Conservation (phyloP, 2,113 vertebrate genomes). For the Kryptolebias marmoratus region DNA sequence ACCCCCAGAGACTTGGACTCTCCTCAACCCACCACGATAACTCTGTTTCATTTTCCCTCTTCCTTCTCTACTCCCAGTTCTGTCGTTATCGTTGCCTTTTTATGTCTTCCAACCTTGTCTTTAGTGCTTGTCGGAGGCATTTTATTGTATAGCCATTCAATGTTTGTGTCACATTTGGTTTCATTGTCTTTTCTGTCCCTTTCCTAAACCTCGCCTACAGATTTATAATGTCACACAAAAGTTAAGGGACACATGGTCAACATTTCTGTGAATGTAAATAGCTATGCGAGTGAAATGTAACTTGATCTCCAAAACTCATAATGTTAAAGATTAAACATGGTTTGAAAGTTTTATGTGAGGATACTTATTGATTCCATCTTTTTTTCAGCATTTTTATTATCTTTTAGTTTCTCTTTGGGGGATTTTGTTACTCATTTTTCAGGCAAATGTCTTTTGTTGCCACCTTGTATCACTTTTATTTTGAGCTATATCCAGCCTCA, state of each 20-base stretch:
- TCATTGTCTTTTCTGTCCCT: neutral
- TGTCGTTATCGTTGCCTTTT: constrained; percentile 18
- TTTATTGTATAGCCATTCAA: neutral
- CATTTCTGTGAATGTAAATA: neutral
- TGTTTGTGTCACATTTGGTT: neutral
- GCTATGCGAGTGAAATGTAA: no score
- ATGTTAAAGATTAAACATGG: no score
- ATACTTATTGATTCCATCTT: no score
- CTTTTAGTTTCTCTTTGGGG: no score
- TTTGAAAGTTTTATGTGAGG: no score
- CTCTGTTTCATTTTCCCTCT: constrained; percentile 1
- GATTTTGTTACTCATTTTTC: no score
- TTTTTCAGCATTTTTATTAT: no score
- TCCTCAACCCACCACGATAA: constrained; percentile 41
- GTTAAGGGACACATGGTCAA: neutral
- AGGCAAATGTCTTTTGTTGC: no score
- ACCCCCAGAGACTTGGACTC: constrained; percentile 54
- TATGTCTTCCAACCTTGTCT: constrained; percentile 4
- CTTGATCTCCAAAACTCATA: no score
- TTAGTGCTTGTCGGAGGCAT: neutral
- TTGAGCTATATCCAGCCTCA: no score
- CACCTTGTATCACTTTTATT: no score
- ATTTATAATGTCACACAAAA: neutral
- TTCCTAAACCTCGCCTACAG: neutral
- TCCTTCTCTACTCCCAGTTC: neutral